A percentile compares a stretch with the other conserved stretches of the same genome.
phyloP scores from a whole-genome alignment of 2,797 vertebrate species.

The Siniperca scherzeri region DNA sequence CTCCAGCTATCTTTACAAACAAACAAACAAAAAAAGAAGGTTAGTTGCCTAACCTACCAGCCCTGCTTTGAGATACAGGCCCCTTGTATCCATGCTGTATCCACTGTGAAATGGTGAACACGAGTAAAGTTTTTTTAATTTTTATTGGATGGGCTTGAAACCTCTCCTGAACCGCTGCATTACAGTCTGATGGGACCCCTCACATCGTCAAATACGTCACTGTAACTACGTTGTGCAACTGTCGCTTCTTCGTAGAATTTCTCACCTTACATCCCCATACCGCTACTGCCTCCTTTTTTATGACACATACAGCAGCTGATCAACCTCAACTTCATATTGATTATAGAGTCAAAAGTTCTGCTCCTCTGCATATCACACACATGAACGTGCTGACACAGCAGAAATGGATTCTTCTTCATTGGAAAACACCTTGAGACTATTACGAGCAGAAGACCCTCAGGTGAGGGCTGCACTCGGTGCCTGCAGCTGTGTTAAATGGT shows the following conservation, averaged over 20 bases:
- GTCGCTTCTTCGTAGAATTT: not conserved
- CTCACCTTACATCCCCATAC: not conserved
- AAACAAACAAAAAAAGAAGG: not conserved
- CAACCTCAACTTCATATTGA: not conserved
- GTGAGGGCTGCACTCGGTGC: not conserved
- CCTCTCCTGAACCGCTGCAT: not conserved
- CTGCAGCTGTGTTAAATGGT: not conserved
- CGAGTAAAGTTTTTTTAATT: too few species aligned
- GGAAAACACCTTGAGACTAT: not conserved
- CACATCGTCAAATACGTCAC: not conserved
- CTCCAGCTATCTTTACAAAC: not conserved
- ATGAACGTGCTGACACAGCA: not conserved
- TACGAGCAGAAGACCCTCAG: not conserved
- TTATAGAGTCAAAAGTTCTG: not conserved
- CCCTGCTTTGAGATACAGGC: not conserved
- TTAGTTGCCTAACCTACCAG: not conserved
- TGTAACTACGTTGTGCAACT: not conserved
- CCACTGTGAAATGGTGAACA: not conserved
- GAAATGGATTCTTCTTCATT: not conserved
- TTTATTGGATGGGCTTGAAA: not conserved
- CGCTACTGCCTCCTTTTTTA: not conserved
- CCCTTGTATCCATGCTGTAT: not conserved
- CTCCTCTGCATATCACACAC: not conserved
- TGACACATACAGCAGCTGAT: not conserved
- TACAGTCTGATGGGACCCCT: not conserved